phyloP scores from a whole-genome alignment of 2,888 invertebrate species.

The Itoplectis maculator region DNA sequence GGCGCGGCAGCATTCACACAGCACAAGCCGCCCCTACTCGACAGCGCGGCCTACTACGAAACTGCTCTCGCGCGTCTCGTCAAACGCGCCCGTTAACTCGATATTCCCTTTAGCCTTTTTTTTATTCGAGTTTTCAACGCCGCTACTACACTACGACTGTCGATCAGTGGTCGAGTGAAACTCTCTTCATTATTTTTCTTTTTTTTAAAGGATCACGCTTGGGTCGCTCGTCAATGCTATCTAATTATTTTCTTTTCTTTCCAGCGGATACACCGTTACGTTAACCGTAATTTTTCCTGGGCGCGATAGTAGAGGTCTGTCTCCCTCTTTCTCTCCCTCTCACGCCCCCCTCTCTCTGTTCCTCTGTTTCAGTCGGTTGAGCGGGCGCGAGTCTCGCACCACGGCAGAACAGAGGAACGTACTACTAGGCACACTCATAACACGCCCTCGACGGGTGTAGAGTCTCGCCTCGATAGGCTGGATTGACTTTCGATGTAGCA shows the following conservation, averaged over 20 bases:
- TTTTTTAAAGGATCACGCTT: neutral
- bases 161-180: neutral
- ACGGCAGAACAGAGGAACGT: constrained; percentile 24
- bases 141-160: neutral
- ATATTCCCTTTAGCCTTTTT: neutral
- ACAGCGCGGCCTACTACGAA: neutral
- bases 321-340: neutral
- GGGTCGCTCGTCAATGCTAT: neutral
- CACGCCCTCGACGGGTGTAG: neutral
- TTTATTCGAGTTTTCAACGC: neutral
- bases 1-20: constrained; percentile 17
- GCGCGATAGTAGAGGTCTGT: constrained; percentile 1
- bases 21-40: constrained; percentile 27
- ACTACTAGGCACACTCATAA: constrained; percentile 12
- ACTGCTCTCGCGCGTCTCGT: neutral
- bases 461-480: constrained; percentile 20
- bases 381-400: constrained; percentile 24
- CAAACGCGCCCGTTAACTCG: constrained; percentile 16
- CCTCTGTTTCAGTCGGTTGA: constrained; percentile 6
- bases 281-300: constrained; percentile 27
- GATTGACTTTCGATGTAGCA: constrained; percentile 12
- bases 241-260: neutral
- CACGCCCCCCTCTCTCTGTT: neutral
- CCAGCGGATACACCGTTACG: constrained; percentile 15
- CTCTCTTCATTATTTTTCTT: constrained; percentile 1